Base-by-base conservation (phyloP, 2,888 invertebrate genomes). In the Muscina levida region DNA sequence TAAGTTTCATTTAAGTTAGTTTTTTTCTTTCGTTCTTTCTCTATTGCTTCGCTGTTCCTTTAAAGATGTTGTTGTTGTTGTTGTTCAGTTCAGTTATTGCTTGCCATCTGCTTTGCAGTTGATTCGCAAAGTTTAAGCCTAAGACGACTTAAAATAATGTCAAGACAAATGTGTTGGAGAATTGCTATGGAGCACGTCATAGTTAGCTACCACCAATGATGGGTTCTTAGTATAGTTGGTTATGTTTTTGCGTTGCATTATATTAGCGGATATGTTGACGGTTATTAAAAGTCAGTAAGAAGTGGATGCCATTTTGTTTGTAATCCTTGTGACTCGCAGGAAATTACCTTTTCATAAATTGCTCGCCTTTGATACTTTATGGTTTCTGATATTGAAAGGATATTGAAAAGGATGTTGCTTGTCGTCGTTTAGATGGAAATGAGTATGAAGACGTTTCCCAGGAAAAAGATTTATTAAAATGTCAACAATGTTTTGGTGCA, bases 1-100 rank as follows among this genome's bases (percentile, higher is more conserved):
- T 62, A 22, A 42, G 62, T 53, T 62, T 62, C 42, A 62, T 62
- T 22, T 62, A 19, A 62, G 19, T 42, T 59, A n/a, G n/a, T n/a
- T n/a, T n/a, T n/a, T n/a, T n/a, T n/a, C 8, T 19, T 51, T 51
- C 19, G 8, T 31, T 19, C 51, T 19, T 11, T 10, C 51, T 51
- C 51, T 17, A 17, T 19, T 22, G 11, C 51, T 51, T 22, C 51
- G n/a, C 44, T 44, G n/a, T n/a, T n/a, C n/a, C n/a, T n/a, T n/a
- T n/a, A n/a, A n/a, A n/a, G n/a, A n/a, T n/a, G n/a, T n/a, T n/a
- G n/a, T n/a, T n/a, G n/a, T n/a, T n/a, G n/a, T n/a, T n/a, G n/a
- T n/a, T n/a, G n/a, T n/a, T n/a, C n/a, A n/a, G n/a, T n/a, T n/a
- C n/a, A n/a, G n/a, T n/a, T n/a, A n/a, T n/a, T n/a, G n/a, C n/a